Evolutionary conservation across 2,113 vertebrate species (phyloP).

Genomic region (Apodemus sylvaticus): DNA sequence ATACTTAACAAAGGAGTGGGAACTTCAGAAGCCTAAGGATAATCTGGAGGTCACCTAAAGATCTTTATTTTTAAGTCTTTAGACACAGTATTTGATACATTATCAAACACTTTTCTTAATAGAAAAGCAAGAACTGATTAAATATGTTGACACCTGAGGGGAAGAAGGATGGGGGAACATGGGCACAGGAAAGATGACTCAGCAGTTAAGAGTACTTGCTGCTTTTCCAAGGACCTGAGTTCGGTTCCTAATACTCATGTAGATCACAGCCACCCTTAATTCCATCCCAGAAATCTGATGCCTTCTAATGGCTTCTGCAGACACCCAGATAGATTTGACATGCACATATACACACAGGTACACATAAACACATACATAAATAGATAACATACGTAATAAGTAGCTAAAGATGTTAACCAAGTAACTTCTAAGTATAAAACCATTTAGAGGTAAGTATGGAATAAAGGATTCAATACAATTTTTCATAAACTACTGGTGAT

Average conservation of each 20-base stretch:
- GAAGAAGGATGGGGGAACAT: too few relatives aligned
- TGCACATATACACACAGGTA: neutral
- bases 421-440: neutral
- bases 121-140: neutral
- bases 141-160: neutral
- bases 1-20: neutral
- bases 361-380: neutral
- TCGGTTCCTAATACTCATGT: neutral
- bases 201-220: neutral
- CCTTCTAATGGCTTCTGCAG: too few relatives aligned
- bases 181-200: neutral
- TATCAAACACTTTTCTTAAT: neutral
- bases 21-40: neutral
- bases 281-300: too few relatives aligned
- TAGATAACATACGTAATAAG: neutral
- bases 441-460: conserved; percentile 19
- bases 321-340: neutral
- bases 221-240: neutral
- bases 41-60: neutral
- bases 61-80: neutral
- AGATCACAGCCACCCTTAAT: too few relatives aligned
- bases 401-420: neutral
- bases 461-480: neutral
- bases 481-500: neutral
- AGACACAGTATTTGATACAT: neutral